Base-by-base conservation (phyloP, 2,797 vertebrate genomes). In the Melanotaenia pygmaea region DNA sequence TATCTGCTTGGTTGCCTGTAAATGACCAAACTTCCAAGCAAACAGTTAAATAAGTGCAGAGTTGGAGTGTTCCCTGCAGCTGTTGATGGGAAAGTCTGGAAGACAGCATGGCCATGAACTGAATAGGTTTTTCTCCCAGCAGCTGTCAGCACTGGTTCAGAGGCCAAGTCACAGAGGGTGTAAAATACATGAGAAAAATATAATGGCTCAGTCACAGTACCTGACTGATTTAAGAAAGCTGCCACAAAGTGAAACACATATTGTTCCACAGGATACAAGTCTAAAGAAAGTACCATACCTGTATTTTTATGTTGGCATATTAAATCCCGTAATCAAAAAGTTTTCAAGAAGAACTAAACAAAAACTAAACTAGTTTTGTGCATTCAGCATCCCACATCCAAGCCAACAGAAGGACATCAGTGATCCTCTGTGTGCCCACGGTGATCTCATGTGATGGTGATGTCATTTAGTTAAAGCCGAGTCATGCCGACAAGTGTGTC, bases 361-460 rank as follows among this genome's bases (percentile, higher is more conserved):
- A 20, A 20, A 63, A 53, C 60, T 74, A 64, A 61, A 51, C 59
- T 40, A 34, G 28, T 67, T 81, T 70, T 34, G 69, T 74, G 67
- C 69, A 62, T 74, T 83, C 84, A 75, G 64, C 64, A 81, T 86
- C 69, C 80, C 76, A 66, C 26, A 45, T 35, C 40, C 3, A 5
- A 56, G 57, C 56, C 72, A 87, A 89, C 79, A 89, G 83, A 79
- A 70, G 70, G 76, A 86, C 85, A 83, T 78, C 66, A 79, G 70
- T 64, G 79, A 81, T 82, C 82, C 82, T 91, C 84, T 79, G 77
- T 82, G 75, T 67, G 86, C 80, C 76, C 80, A 59, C 9, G 63
- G 64, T 93, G 91, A 93, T 91, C 86, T 93, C 92, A 93, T 64
- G 63, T 51, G 58, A 74, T 37, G 79, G 72, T 93, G 92, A 94